Evolutionary conservation across 2,797 vertebrate species (phyloP), one percentile per base, ranked within the genome.

Genomic region (Sebastes hopkinsi): DNA sequence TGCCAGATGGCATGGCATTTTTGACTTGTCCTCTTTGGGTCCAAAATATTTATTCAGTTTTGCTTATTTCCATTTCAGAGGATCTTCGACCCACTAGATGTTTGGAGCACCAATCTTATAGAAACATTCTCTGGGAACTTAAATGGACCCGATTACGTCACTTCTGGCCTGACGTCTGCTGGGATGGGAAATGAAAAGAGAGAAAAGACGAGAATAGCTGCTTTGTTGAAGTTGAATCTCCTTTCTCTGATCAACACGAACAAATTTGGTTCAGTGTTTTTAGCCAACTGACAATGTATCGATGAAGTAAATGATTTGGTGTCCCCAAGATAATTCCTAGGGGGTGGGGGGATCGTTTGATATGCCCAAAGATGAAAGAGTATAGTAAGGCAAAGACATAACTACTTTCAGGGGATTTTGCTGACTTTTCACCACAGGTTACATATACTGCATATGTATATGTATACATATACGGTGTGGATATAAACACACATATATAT

Each of bases 401-500:
- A 92, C 89, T 94, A 95, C 93, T 93, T 92, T 92, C 84, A 89
- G 88, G 94, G 93, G 89, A 88, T 75, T 86, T 92, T 81, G 89
- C 84, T 86, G 90, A 92, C 92, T 94, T 93, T 88, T 90, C 88
- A 95, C 90, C 92, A 94, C 94, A 92, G 91, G 88, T 95, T 95
- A 95, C 94, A 95, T 92, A 92, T 94, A 95, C 94, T 94, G 92
- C 94, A 95, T 94, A 95, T 95, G 95, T 95, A 95, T 95, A 95
- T 95, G 94, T 95, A 95, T 94, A 96, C 95, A 95, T 96, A 95
- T 95, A 94, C 91, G 93, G 94, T 96, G 95, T 94, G 94, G 87
- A 94, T 95, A 94, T 94, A 94, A 95, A 96, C 96, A 96, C 95
- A 95, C 95, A 95, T 92, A 95, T 95, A 96, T 95, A 95, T 94